Conservation (phyloP, 2,113 vertebrate species). For the Daubentonia madagascariensis region DNA sequence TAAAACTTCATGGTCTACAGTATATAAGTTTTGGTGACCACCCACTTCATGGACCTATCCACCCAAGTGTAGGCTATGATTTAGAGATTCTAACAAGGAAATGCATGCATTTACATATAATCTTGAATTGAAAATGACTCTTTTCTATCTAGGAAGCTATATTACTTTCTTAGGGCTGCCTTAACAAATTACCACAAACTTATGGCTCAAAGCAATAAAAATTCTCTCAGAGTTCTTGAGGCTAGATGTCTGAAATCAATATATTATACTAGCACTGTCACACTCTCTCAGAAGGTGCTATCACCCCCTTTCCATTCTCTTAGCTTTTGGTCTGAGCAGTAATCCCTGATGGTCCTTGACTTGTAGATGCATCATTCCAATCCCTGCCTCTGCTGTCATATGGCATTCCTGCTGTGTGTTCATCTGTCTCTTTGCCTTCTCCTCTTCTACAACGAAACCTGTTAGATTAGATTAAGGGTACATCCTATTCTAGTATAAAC, state of each 20-base stretch:
- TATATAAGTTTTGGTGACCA: background rate
- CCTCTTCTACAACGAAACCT: background rate
- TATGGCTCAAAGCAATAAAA: background rate
- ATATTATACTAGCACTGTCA: background rate
- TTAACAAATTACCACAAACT: background rate
- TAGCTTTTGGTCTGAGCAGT: background rate
- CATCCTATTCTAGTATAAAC: background rate
- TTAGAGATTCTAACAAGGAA: background rate
- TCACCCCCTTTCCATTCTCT: background rate
- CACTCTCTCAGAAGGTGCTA: background rate
- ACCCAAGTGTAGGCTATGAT: background rate
- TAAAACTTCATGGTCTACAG: background rate
- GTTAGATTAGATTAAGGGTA: background rate
- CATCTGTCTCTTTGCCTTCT: background rate
- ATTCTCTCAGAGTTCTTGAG: background rate
- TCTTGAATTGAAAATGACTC: background rate
- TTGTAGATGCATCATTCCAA: too few relatives aligned
- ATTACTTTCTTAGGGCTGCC: background rate
- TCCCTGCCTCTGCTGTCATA: background rate
- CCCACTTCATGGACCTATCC: background rate
- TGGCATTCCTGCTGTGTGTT: accelerated
- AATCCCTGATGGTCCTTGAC: background rate
- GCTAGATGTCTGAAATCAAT: background rate
- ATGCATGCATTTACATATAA: background rate
- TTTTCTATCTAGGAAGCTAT: background rate